Conservation (phyloP, 2,888 invertebrate genomes). For the Caenorhabditis sp. region DNA sequence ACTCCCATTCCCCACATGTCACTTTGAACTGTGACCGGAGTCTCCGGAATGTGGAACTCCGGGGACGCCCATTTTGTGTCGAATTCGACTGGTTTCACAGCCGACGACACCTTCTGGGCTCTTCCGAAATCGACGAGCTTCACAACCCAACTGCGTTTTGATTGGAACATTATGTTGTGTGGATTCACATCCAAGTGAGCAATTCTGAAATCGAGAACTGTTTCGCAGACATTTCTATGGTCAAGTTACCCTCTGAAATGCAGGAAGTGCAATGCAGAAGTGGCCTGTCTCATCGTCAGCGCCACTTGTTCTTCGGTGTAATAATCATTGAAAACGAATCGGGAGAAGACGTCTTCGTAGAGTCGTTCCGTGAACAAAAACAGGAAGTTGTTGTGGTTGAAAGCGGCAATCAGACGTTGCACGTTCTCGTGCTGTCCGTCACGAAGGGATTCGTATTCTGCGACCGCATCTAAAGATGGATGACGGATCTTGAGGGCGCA, state of each 20-base stretch:
- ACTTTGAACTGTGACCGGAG: conserved; percentile 88
- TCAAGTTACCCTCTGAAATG: conserved; percentile 88
- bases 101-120: conserved; percentile 81
- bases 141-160: conserved; percentile 84
- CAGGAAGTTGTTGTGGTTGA: conserved; percentile 80
- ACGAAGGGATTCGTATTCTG: conserved; percentile 89
- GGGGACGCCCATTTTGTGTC: conserved; percentile 77
- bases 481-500: conserved; percentile 88
- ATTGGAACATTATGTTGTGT: conserved; percentile 93
- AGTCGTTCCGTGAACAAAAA: conserved; percentile 81
- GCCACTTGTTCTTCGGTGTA: conserved; percentile 91
- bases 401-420: conserved; percentile 82
- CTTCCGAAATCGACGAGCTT: conserved; percentile 94
- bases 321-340: conserved; percentile 90
- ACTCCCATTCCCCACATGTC: conserved; percentile 97
- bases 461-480: conserved; percentile 82
- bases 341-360: conserved; percentile 88
- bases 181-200: conserved; percentile 93
- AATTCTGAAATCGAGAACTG: conserved; percentile 30
- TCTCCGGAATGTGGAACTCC: conserved; percentile 81
- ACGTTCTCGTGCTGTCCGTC: conserved; percentile 89
- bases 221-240: not conserved
- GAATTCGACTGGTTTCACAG: conserved; percentile 58
- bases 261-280: conserved; percentile 92
- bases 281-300: conserved; percentile 88